Base-by-base conservation (phyloP, 2,888 invertebrate species). In the Archips xylosteana region DNA sequence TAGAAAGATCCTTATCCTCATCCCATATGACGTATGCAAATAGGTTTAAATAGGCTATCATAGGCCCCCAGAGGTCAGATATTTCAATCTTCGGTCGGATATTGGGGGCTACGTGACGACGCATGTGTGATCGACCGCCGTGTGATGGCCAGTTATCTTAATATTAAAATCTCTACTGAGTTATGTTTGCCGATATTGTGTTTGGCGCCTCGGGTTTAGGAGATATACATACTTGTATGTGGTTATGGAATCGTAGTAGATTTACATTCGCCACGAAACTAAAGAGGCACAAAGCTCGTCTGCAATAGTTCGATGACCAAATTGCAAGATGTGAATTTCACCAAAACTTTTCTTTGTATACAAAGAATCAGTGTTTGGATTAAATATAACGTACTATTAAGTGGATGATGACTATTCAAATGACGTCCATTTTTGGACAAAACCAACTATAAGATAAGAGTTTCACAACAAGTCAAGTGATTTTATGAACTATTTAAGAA, bases 71-170 rank as follows among this genome's bases (percentile, higher is more conserved):
- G 86, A 83, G 93, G 93, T 93, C 92, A 93, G 93, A 94, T 94
- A 94, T 94, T 94, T 94, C 94, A 94, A 94, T 94, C 89, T 89
- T 89, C 87, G 83, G 87, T 90, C 94, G 94, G 93, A 94, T 94
- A 93, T 94, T 92, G 92, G 91, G 87, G 88, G 87, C 86, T 83
- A 84, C 91, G 92, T 92, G 93, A 91, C 89, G 91, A 86, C 89
- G 92, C 93, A 92, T 92, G 92, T 91, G 92, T 62, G 64, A 70
- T 69, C 86, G 86, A 84, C 79, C 80, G 82, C 81, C 79, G 80
- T 78, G 82, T 81, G 84, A 84, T 71, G 71, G 39, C 64, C 59
- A 70, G 89, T 87, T 93, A 93, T 93, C 93, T 82, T 84, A 83
- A 89, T 93, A 92, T 92, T 92, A 88, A 87, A 89, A 93, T 93